phyloP scores from a whole-genome alignment of 2,797 vertebrate species.

The Cyclopterus lumpus region DNA sequence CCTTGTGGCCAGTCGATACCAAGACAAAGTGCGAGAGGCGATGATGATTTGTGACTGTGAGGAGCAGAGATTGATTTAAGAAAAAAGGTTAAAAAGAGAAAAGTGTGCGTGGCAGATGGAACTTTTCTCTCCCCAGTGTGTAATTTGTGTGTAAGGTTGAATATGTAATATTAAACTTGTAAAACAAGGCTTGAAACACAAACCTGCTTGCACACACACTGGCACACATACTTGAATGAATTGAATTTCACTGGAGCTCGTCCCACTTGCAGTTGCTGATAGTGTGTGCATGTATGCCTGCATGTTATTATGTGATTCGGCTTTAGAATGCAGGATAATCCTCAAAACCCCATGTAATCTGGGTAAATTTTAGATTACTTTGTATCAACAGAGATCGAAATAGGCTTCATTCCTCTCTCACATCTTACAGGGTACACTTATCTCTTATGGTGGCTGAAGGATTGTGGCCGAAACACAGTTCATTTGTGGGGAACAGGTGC shows the following conservation, averaged over 20 bases:
- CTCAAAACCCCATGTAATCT: conserved; percentile 67
- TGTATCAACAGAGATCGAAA: conserved; percentile 70
- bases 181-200: background rate
- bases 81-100: conserved; percentile 44
- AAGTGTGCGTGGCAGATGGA: conserved; percentile 44
- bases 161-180: conserved; percentile 44
- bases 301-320: conserved; percentile 66
- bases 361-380: conserved; percentile 67
- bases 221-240: background rate
- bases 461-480: conserved; percentile 21
- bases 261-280: conserved; percentile 39
- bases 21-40: conserved; percentile 60
- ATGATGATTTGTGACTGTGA: conserved; percentile 61
- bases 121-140: conserved; percentile 28
- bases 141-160: conserved; percentile 54
- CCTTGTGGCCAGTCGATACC: conserved; percentile 62
- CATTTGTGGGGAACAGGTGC: conserved; percentile 23
- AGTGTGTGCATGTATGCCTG: conserved; percentile 46
- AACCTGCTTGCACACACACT: background rate
- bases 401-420: conserved; percentile 43
- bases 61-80: conserved; percentile 61
- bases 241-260: conserved; percentile 5
- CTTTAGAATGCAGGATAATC: conserved; percentile 68
- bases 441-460: conserved; percentile 9
- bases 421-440: conserved; percentile 35